Conservation (phyloP, 2,113 vertebrate species). For the Acinonyx jubatus region DNA sequence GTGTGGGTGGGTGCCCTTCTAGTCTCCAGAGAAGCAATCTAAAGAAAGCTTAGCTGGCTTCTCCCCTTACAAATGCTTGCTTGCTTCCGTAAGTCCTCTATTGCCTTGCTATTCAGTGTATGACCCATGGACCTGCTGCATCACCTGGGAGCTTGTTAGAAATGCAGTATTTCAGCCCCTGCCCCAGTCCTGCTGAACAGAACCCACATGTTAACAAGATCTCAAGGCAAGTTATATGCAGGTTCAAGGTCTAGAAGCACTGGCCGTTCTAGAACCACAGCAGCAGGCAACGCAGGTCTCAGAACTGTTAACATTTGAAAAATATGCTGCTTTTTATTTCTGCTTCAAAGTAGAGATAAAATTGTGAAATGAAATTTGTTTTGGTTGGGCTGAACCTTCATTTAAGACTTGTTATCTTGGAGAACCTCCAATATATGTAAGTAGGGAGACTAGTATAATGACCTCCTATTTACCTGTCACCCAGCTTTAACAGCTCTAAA, state of each 20-base stretch:
- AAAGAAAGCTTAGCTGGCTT: background rate
- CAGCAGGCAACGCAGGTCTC: background rate
- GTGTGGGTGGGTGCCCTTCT: background rate
- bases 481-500: background rate
- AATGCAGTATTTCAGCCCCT: background rate
- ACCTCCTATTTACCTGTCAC: background rate
- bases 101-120: background rate
- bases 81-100: background rate
- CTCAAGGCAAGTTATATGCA: fast-evolving
- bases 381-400: background rate
- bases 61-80: background rate
- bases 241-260: background rate
- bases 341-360: background rate
- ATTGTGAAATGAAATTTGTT: background rate
- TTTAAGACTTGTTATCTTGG: slow-evolving; percentile 15
- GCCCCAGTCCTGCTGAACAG: background rate
- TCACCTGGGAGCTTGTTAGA: background rate
- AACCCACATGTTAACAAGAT: background rate
- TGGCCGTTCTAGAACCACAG: background rate
- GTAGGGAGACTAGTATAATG: background rate
- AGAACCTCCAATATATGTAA: background rate
- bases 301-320: background rate
- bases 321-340: background rate
- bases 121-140: background rate
- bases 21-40: background rate